Evolutionary conservation across 2,797 vertebrate genomes (phyloP).

Genomic region (Salarias fasciatus): DNA sequence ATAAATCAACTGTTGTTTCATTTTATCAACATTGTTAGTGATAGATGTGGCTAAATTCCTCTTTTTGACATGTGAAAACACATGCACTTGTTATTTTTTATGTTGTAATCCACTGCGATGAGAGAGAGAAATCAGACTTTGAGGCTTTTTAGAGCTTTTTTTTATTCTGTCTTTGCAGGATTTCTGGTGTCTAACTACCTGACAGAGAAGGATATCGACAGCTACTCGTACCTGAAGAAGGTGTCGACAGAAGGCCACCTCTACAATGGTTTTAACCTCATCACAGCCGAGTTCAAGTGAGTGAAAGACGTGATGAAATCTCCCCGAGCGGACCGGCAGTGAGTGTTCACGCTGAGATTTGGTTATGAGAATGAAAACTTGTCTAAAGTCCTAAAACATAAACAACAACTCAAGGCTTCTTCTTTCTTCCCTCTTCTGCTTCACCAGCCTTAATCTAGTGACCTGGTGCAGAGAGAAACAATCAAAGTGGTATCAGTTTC

Average conservation of each 20-base stretch:
- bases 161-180: conserved; percentile 74
- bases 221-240: conserved; percentile 94
- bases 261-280: conserved; percentile 98
- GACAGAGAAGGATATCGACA: conserved; percentile 86
- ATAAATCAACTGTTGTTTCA: no score
- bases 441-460: conserved; percentile 30
- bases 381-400: conserved; percentile 41
- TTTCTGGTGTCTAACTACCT: conserved; percentile 93
- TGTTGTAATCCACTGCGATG: no score
- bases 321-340: no score
- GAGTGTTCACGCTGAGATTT: no score
- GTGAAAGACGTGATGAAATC: conserved; percentile 48
- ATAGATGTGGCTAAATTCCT: no score
- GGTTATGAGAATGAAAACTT: conserved; percentile 2
- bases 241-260: conserved; percentile 90
- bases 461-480: conserved; percentile 37
- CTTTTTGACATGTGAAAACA: no score
- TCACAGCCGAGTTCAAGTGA: conserved; percentile 96
- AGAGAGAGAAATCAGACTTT: no score
- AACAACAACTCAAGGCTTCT: conserved; percentile 28
- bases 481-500: conserved; percentile 37
- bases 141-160: not conserved
- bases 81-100: no score
- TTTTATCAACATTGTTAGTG: no score
- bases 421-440: not conserved